Percentiles rank a stretch among this genome's conserved stretches.
Conservation (phyloP, 2,888 invertebrate species). For the Cartodere bifasciata region DNA sequence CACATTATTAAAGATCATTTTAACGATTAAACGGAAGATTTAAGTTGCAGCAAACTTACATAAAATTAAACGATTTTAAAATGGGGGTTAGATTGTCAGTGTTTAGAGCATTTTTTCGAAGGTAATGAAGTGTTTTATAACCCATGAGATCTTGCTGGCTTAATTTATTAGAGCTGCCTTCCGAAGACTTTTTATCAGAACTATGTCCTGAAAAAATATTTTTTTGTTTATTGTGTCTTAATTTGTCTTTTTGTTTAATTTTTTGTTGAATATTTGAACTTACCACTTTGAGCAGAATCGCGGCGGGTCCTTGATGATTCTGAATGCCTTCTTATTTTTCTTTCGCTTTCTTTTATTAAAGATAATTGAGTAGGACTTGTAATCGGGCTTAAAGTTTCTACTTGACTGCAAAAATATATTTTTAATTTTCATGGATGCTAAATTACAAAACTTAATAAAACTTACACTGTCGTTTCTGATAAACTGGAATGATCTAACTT, state of each 20-base stretch:
- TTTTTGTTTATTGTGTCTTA: too few relatives aligned
- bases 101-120: conserved; percentile 43
- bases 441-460: too few relatives aligned
- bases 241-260: too few relatives aligned
- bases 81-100: conserved; percentile 3
- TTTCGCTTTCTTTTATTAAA: conserved; percentile 25
- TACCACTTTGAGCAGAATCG: conserved; percentile 43
- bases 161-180: conserved; percentile 41
- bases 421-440: too few relatives aligned
- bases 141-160: conserved; percentile 66
- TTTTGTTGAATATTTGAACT: conserved; percentile 23
- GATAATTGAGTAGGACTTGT: conserved; percentile 67
- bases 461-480: too few relatives aligned
- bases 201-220: conserved; percentile 5
- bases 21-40: too few relatives aligned
- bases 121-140: conserved; percentile 56
- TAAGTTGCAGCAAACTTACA: conserved; percentile 7
- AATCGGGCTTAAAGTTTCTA: conserved; percentile 75
- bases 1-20: too few relatives aligned
- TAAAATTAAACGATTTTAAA: conserved; percentile 7
- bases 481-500: too few relatives aligned
- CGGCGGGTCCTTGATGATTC: conserved; percentile 42
- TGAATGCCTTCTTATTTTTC: conserved; percentile 34
- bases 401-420: conserved; percentile 48
- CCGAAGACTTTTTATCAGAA: conserved; percentile 7